Conservation (phyloP, 1,140 invertebrate genomes). For the Hyles euphorbiae region DNA sequence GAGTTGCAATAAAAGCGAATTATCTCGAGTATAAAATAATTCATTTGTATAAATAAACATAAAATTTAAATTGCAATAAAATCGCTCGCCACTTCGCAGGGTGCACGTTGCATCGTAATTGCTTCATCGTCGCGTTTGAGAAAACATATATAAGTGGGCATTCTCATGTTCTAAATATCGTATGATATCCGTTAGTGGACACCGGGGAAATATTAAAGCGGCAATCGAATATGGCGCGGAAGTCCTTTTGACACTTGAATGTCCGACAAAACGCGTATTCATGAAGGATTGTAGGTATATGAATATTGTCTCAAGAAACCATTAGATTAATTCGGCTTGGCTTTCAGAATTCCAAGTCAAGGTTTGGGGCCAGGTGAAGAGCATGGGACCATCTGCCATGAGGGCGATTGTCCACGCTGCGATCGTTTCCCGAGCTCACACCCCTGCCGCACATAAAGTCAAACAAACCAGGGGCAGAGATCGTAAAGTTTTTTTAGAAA, state of each 20-base stretch:
- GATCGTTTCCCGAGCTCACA: conserved; percentile 30
- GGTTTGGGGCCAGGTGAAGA: conserved; percentile 24
- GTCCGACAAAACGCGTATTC: neutral
- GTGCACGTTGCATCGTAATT: conserved; percentile 30
- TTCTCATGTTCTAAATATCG: conserved; percentile 24
- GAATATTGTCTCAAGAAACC: neutral
- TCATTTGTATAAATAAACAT: conserved; percentile 31
- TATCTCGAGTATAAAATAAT: conserved; percentile 19
- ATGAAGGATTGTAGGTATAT: neutral
- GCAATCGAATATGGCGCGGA: neutral
- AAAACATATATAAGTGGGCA: conserved; percentile 23
- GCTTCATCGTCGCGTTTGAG: conserved; percentile 33
- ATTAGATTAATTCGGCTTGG: neutral
- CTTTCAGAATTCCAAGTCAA: conserved; percentile 8
- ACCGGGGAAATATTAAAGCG: neutral
- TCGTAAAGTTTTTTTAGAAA: conserved; percentile 70
- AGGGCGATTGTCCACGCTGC: conserved; percentile 42
- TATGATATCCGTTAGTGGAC: conserved; percentile 17
- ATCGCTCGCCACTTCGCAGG: conserved; percentile 23
- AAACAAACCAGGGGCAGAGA: conserved; percentile 53
- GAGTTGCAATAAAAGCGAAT: conserved; percentile 20
- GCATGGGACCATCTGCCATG: conserved; percentile 44
- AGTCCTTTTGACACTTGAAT: conserved; percentile 3
- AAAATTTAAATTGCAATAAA: conserved; percentile 31
- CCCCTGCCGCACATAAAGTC: conserved; percentile 47